A percentile compares a stretch with the other conserved stretches of the same genome.
Evolutionary conservation across 2,797 vertebrate species (phyloP).

Genomic region (Lepidocolaptes lacrymiger): DNA sequence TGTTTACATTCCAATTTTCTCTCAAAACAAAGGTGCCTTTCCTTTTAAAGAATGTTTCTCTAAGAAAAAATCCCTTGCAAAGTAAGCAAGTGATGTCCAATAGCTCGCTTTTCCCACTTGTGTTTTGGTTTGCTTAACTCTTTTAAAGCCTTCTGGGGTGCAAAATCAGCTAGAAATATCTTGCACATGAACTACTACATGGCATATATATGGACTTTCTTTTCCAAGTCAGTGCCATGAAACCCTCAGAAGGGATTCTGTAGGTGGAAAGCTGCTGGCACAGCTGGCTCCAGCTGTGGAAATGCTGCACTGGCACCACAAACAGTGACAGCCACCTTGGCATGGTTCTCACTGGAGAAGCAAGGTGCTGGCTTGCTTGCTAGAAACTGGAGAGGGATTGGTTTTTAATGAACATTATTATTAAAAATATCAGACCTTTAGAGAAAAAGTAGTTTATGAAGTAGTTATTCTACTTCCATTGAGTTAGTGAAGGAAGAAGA

Average conservation of each 20-base stretch:
- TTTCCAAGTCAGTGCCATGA: background rate
- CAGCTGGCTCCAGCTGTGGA: background rate
- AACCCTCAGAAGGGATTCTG: background rate
- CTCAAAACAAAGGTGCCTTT: slow-evolving; percentile 7
- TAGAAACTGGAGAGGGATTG: background rate
- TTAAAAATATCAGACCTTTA: background rate
- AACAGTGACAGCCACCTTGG: rapidly evolving
- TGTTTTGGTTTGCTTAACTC: background rate
- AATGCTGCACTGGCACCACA: rapidly evolving
- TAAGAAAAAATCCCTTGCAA: background rate
- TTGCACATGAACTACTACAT: no score
- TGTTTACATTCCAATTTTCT: slow-evolving; percentile 14
- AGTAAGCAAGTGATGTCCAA: rapidly evolving
- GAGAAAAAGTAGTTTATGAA: background rate
- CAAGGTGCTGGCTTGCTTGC: background rate
- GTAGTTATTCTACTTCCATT: background rate
- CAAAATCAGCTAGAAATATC: background rate
- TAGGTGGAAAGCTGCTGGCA: background rate
- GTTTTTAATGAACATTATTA: background rate
- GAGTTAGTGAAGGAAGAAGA: background rate
- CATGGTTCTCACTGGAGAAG: background rate
- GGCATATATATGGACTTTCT: background rate
- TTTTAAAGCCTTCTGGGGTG: background rate
- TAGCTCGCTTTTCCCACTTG: background rate
- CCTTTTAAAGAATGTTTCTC: background rate